Conservation (phyloP, 2,797 vertebrate genomes). For the Sternotherus odoratus region DNA sequence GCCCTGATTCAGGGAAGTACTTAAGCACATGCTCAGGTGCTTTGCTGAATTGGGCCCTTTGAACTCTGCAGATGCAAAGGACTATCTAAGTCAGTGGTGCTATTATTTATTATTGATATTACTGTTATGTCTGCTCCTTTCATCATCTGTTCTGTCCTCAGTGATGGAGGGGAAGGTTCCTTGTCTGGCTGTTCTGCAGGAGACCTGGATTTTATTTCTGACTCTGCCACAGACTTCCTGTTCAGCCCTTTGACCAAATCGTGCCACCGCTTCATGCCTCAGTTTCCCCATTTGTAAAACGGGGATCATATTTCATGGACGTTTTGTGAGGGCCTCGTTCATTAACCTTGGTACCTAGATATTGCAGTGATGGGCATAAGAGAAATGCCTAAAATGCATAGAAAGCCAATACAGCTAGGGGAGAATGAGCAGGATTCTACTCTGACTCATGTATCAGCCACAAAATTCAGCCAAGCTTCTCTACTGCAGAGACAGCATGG, state of each 20-base stretch:
- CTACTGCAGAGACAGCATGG: not conserved
- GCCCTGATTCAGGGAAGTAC: rapidly evolving
- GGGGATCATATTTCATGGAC: not conserved
- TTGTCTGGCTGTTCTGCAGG: not conserved
- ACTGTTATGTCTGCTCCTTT: not conserved
- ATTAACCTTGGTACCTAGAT: not conserved
- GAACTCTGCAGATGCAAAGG: rapidly evolving
- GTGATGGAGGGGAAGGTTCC: not conserved
- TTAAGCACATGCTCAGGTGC: rapidly evolving
- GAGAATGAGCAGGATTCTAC: not conserved
- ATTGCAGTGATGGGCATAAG: not conserved
- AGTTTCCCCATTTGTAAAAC: not conserved
- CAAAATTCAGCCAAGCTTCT: not conserved
- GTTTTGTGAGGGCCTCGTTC: not conserved
- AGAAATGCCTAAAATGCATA: not conserved
- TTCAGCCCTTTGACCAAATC: not conserved
- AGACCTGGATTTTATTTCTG: not conserved
- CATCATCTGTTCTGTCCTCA: not conserved
- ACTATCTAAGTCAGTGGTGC: rapidly evolving
- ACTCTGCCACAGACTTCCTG: not conserved
- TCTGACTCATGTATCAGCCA: not conserved
- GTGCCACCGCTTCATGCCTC: not conserved
- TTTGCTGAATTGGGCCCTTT: not conserved
- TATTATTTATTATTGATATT: rapidly evolving
- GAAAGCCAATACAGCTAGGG: not conserved